These are phyloP conservation scores for Amphiduros pacificus DNA, from an alignment of 2,888 invertebrate species.

Conservation along the genomic window DNA sequence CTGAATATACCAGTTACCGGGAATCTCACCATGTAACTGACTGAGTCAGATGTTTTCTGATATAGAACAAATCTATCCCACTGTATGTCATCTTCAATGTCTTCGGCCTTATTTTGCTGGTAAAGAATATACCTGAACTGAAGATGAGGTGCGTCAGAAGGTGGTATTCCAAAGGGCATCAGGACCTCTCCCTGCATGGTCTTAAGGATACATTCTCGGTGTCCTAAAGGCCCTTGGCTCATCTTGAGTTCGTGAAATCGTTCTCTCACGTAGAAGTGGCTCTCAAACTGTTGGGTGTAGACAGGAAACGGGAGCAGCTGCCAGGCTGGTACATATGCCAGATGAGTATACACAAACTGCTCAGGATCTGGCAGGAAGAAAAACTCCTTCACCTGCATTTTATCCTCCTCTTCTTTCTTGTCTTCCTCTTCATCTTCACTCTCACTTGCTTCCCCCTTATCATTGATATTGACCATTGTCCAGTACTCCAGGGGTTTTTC, in stretches of 20 bases:
- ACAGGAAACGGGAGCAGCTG: constrained; percentile 47
- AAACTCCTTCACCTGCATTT: constrained; percentile 57
- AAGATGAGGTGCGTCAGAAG: constrained; percentile 35
- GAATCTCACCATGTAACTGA: constrained; percentile 43
- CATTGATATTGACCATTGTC: too few relatives aligned
- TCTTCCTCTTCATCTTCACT: too few relatives aligned
- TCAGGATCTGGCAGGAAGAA: constrained; percentile 56
- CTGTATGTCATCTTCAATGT: constrained; percentile 33
- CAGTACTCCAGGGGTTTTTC: too few relatives aligned
- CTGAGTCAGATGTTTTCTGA: constrained; percentile 40
- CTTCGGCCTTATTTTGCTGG: constrained; percentile 2
- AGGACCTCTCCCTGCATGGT: constrained; percentile 46
- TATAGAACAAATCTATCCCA: constrained; percentile 52
- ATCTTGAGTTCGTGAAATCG: constrained; percentile 47
- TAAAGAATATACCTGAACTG: constrained; percentile 53
- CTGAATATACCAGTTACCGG: constrained; percentile 49
- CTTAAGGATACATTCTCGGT: constrained; percentile 37
- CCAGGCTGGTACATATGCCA: constrained; percentile 50
- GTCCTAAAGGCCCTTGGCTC: constrained; percentile 36
- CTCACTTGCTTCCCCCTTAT: too few relatives aligned
- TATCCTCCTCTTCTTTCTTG: too few relatives aligned
- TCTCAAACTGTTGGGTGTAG: constrained; percentile 42
- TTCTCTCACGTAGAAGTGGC: constrained; percentile 50
- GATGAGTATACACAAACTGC: constrained; percentile 50
- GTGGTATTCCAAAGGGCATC: constrained; percentile 44